Evolutionary conservation across 1,140 invertebrate genomes (phyloP), one percentile per base, ranked within the genome.

Genomic region (Cydia pomonella): DNA sequence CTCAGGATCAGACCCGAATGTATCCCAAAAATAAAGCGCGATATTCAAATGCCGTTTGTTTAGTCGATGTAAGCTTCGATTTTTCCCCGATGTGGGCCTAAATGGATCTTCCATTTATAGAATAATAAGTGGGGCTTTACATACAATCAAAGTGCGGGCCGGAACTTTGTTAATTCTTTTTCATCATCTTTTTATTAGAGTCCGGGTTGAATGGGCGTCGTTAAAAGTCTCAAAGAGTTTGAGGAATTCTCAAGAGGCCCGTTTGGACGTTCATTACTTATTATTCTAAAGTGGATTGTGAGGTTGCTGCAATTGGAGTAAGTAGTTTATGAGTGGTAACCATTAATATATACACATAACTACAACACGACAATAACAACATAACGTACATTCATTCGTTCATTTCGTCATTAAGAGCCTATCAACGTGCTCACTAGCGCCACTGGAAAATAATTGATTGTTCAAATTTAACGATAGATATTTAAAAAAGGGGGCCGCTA

Each of bases 121-220:
- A 86, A 87, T 85, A 84, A 81, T 82, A 85, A 87, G 80, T 80
- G 76, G 81, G 78, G 79, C 80, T 83, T 82, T 82, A 62, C 80
- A 82, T 82, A 84, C 82, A 86, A 87, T 87, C 85, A 86, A 73
- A 77, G 75, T 76, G 41, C 63, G 78, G 64, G 50, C 73, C 74
- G 23, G 69, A 78, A 78, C 76, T 78, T 79, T 72, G 77, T 77
- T 81, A 83, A 84, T 83, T 82, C 81, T 87, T 86, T 83, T 86
- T 88, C 88, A 85, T 85, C 81, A 87, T 85, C 83, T 82, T 88
- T 88, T 87, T 84, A 88, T 86, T 84, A 83, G 78, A 89, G 80
- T 88, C 88, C 80, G 85, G 80, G 83, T 83, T 82, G 80, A 85
- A 86, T 84, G 82, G 75, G 82, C 62, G 81, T 87, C 88, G 84